Evolutionary conservation across 30 jellyfish, hydroid and myxozoan genomes (phyloP), one percentile per base, ranked within the genome.

Genomic region (Aurelia sp.): DNA sequence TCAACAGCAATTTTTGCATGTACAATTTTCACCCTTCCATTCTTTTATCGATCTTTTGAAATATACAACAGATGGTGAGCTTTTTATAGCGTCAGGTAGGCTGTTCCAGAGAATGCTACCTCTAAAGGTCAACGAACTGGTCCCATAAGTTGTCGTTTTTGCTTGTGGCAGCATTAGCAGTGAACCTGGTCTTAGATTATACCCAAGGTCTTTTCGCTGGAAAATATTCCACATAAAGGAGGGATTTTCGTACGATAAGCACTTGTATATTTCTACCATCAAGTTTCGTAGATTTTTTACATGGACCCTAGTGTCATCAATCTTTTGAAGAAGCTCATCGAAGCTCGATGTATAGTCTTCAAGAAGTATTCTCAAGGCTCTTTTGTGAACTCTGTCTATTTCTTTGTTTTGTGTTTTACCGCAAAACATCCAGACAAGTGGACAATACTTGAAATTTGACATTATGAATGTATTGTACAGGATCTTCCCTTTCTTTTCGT

Each of bases 401-500:
- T 65, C 37, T 40, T 70, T 61, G 51, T 27, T 83, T 40, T 73
- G 40, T 9, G 64, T 48, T 68, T 83, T 59, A 23, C 89, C 88
- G 47, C 41, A 68, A 62, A 21, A 85, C 84, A 85, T 85, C 95
- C 95, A 85, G 71, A 85, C 66, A 40, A 74, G 84, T 12, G 95
- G 89, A 76, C 85, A 65, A 74, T 74, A 85, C 57, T 53, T 74
- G 57, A 74, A 63, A 66, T 85, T 74, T 27, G 95, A 62, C 85
- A 73, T 64, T 13, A 85, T 27, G 64, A 85, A 73, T 23, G 89
- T 12, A 59, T 76, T 52, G 19, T 74, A 62, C 44, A 76, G 78
- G 62, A 74, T 48, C 84, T 57, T 64, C 30, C 53, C 76, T 69
- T 72, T 63, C 51, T 73, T 62, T 13, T 63, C n/a, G 70, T 64